A percentile compares a stretch with the other conserved stretches of the same genome.
Evolutionary conservation across 2,113 vertebrate species (phyloP).

Genomic region (Erythrocebus patas): DNA sequence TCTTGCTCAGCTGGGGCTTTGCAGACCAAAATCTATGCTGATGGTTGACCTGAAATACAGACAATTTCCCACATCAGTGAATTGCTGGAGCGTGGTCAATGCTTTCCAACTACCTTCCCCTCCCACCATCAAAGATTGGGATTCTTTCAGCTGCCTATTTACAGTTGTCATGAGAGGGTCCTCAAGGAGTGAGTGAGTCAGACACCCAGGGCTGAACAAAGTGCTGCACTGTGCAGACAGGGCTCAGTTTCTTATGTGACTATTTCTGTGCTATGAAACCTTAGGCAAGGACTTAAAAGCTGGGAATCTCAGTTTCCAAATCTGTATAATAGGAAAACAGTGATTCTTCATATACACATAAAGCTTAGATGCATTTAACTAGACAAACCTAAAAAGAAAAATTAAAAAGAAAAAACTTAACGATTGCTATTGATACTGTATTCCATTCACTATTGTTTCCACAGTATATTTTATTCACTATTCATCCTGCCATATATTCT

Average conservation of each 20-base stretch:
- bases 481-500: too few species aligned
- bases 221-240: accelerated
- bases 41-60: slow-evolving; percentile 10
- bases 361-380: not conserved
- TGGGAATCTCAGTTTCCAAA: not conserved
- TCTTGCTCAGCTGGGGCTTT: not conserved
- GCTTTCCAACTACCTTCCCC: not conserved
- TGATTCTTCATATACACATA: not conserved
- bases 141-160: not conserved
- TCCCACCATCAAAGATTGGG: not conserved
- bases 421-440: accelerated
- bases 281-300: not conserved
- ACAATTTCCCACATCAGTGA: not conserved
- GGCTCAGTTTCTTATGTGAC: not conserved
- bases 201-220: not conserved
- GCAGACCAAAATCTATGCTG: not conserved
- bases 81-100: not conserved
- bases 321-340: not conserved
- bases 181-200: accelerated
- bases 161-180: accelerated
- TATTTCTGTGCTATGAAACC: not conserved
- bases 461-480: not conserved
- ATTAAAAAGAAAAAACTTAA: not conserved
- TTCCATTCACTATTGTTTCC: not conserved
- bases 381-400: not conserved